Percentiles rank a stretch among this genome's conserved stretches.
These are phyloP conservation scores for Neosilurus hyrtlii DNA, from an alignment of 2,797 vertebrate genomes.

Conservation along the genomic window DNA sequence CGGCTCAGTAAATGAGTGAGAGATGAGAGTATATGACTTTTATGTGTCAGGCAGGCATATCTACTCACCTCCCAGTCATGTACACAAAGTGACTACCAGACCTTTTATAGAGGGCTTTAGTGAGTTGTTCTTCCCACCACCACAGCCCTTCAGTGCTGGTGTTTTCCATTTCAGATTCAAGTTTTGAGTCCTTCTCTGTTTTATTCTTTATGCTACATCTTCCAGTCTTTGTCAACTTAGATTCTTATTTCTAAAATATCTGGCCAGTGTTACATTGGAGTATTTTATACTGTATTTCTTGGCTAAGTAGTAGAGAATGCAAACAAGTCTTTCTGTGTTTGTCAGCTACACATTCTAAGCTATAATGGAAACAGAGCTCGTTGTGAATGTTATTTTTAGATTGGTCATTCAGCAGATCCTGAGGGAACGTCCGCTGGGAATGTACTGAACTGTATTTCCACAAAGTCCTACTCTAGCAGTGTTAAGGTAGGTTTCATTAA, in stretches of 20 bases:
- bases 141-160: neutral
- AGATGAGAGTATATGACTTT: no score
- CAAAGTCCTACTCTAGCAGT: constrained; percentile 39
- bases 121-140: neutral
- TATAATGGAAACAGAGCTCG: constrained; percentile 58
- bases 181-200: neutral
- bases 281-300: constrained; percentile 55
- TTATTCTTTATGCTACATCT: neutral
- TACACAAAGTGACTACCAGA: constrained; percentile 36
- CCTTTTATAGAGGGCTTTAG: constrained; percentile 39
- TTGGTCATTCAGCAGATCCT: constrained; percentile 63
- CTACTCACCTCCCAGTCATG: constrained; percentile 25
- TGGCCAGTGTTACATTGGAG: constrained; percentile 34
- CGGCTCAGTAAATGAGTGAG: no score
- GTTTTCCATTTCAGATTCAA: neutral
- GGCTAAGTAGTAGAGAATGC: constrained; percentile 37
- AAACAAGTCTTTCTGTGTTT: constrained; percentile 49
- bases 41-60: neutral
- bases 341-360: constrained; percentile 61
- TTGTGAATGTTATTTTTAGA: constrained; percentile 74
- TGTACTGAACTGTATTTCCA: constrained; percentile 36
- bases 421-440: constrained; percentile 57
- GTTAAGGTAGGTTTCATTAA: constrained; percentile 56
- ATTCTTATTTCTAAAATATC: constrained; percentile 5
- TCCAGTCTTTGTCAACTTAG: neutral